These are phyloP conservation scores for Penaeus japonicus DNA, from an alignment of 1,140 invertebrate species.

Conservation along the genomic window DNA sequence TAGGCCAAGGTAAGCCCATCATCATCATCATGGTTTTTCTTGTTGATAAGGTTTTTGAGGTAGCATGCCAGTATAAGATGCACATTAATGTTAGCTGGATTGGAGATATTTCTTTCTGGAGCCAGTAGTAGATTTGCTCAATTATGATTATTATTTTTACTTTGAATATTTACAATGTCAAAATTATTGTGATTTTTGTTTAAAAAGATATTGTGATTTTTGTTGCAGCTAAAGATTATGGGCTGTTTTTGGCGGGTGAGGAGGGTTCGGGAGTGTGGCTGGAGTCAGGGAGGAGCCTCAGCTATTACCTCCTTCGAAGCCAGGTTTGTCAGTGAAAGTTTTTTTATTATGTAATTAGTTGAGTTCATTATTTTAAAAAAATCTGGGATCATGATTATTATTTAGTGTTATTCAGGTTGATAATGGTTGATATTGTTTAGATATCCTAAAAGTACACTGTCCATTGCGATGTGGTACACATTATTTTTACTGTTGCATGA, in stretches of 20 bases:
- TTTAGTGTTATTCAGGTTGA: too few species aligned
- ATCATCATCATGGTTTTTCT: neutral
- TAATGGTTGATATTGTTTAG: too few species aligned
- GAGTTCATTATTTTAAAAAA: too few species aligned
- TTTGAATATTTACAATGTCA: neutral
- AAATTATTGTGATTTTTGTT: conserved; percentile 61
- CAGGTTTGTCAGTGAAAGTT: conserved; percentile 70
- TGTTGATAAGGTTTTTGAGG: neutral
- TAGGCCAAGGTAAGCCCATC: conserved; percentile 78
- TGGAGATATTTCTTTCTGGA: too few species aligned
- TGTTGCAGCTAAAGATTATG: conserved; percentile 91
- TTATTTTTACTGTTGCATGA: too few species aligned
- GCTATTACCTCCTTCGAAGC: conserved; percentile 96
- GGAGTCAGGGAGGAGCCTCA: conserved; percentile 88
- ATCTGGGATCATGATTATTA: too few species aligned
- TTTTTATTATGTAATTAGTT: neutral
- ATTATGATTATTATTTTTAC: too few species aligned
- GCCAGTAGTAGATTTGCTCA: too few species aligned
- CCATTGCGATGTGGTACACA: too few species aligned
- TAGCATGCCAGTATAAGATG: too few species aligned
- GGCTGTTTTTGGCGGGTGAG: conserved; percentile 94
- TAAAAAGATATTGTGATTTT: conserved; percentile 59
- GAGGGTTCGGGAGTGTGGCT: conserved; percentile 97
- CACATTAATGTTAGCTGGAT: too few species aligned
- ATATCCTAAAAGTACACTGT: too few species aligned